Base-by-base conservation (phyloP, 23 tunicate species). In the Halocynthia roretzi region DNA sequence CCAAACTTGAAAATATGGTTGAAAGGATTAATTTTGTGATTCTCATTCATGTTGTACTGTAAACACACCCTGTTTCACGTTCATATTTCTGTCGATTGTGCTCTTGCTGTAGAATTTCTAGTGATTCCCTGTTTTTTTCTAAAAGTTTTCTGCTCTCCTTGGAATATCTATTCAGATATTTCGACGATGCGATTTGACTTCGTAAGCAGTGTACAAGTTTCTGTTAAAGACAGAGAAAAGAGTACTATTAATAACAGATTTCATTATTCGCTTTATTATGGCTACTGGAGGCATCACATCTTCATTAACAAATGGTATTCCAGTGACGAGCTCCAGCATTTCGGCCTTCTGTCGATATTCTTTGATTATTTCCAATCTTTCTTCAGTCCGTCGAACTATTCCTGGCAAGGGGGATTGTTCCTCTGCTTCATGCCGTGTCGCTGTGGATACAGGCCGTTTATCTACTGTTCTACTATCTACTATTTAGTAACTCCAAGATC, bases 271-370 rank as follows among this genome's bases (percentile, higher is more conserved):
- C 44, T 31, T 31, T 31, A 31, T 0, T 31, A 4, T 4, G 44
- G 44, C 44, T 31, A 31, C 4, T 31, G 4, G 44, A 31, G 63
- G n/a, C 31, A 15, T 82, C 18, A 85, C 90, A 66, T 80, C 54
- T 7, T 69, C 19, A 73, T 73, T 80, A 48, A 44, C 62, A 55
- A 85, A 79, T 17, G 90, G 83, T 56, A 85, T 80, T 64, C 90
- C 90, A 7, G 90, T 85, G n/a, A 81, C 84, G 8, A 14, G 5
- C 73, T 85, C 83, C 53, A 85, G 51, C 20, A 70, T n/a, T 17
- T 66, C 76, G 6, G 83, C 90, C 73, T 85, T 72, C 67, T 72
- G 61, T 2, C 80, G 73, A 49, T 71, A 80, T 21, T 85, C 76
- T 21, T 73, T 55, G 40, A 83, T 76, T 48, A 53, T 81, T 56